Percentiles rank a stretch among this genome's conserved stretches.
phyloP scores from a whole-genome alignment of 2,888 invertebrate species.

The Epicampocera succincta region DNA sequence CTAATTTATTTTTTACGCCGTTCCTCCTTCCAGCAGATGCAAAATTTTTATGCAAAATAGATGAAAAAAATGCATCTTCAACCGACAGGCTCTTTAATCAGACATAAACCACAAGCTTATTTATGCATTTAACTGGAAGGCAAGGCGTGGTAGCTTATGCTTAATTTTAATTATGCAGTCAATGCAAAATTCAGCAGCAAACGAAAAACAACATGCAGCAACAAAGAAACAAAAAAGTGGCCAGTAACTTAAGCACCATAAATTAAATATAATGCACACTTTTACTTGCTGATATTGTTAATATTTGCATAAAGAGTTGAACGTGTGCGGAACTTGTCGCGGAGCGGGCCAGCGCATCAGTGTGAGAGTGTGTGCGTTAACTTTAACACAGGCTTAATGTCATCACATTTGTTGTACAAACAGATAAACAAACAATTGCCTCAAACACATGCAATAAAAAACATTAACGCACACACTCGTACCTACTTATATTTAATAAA shows the following conservation, averaged over 20 bases:
- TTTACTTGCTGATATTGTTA: conserved; percentile 15
- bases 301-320: background rate
- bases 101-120: conserved; percentile 66
- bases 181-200: conserved; percentile 46
- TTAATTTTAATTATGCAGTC: conserved; percentile 69
- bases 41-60: conserved; percentile 2
- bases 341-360: background rate
- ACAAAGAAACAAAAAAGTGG: conserved; percentile 31
- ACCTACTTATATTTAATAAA: background rate
- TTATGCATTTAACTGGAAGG: conserved; percentile 69
- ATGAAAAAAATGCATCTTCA: background rate
- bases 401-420: conserved; percentile 65
- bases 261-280: conserved; percentile 48
- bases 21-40: background rate
- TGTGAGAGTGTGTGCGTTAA: background rate
- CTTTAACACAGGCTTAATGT: conserved; percentile 60
- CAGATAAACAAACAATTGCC: conserved; percentile 57
- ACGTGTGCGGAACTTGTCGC: background rate
- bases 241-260: conserved; percentile 65
- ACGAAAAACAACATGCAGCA: conserved; percentile 10
- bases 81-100: conserved; percentile 61
- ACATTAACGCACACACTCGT: background rate
- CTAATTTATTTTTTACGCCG: conserved; percentile 17
- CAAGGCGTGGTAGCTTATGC: conserved; percentile 68
- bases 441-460: background rate